phyloP scores from a whole-genome alignment of 1,140 invertebrate species.

The Cherax quadricarinatus region DNA sequence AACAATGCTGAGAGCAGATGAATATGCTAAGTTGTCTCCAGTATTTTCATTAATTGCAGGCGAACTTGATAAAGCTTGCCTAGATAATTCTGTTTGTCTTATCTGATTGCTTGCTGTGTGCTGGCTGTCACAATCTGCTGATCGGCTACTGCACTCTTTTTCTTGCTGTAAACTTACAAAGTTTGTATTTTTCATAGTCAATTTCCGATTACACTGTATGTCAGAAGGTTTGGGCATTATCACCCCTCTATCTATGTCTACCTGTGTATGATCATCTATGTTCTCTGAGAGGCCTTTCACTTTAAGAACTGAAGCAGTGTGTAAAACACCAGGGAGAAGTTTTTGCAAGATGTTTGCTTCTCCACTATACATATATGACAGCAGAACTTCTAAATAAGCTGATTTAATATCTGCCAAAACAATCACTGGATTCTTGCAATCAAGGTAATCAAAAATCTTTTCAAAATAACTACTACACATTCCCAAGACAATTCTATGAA shows the following conservation, averaged over 20 bases:
- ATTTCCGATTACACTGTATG: background rate
- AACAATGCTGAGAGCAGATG: background rate
- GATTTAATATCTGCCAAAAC: slow-evolving; percentile 9
- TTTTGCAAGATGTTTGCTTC: background rate
- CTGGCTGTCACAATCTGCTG: background rate
- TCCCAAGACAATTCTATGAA: slow-evolving; percentile 15
- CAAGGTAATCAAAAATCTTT: background rate
- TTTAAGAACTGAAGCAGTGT: background rate
- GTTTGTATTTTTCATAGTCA: background rate
- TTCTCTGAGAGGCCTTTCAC: background rate
- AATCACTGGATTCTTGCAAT: slow-evolving; percentile 14
- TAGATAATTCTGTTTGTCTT: background rate
- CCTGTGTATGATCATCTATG: background rate
- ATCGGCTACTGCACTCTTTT: background rate
- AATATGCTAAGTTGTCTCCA: background rate
- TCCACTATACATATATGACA: slow-evolving; percentile 13
- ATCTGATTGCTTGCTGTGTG: background rate
- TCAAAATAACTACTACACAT: slow-evolving; percentile 11
- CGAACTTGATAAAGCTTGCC: background rate
- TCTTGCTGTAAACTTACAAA: background rate
- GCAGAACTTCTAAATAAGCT: background rate
- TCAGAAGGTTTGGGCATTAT: background rate
- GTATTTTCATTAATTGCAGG: background rate
- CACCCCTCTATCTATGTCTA: background rate
- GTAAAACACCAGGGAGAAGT: background rate